These are phyloP conservation scores for Heterodera schachtii DNA, from an alignment of 1,140 invertebrate genomes.

Conservation along the genomic window DNA sequence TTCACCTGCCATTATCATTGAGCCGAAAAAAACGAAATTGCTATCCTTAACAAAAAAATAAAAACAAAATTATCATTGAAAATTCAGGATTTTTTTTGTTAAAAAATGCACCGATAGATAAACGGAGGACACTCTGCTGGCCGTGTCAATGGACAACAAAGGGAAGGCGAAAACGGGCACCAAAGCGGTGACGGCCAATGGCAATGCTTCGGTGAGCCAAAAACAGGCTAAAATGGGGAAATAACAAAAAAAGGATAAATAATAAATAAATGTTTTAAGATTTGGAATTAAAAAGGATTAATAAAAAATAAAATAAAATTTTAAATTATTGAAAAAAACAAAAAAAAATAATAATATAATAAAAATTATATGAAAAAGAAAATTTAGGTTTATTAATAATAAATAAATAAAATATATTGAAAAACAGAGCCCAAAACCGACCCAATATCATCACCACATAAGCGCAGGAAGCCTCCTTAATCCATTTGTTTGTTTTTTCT, in stretches of 20 bases:
- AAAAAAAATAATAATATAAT: no score
- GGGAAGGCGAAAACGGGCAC: conserved; percentile 67
- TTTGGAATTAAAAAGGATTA: no score
- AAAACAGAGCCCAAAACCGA: no score
- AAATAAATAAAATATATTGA: no score
- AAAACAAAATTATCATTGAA: no score
- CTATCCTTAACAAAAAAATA: conserved; percentile 71
- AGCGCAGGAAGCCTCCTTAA: conserved; percentile 60
- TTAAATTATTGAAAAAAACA: no score
- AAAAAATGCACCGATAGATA: conserved; percentile 57
- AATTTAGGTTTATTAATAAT: no score
- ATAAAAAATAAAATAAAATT: no score
- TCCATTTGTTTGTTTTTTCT: not conserved
- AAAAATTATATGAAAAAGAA: no score
- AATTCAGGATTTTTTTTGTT: conserved; percentile 7
- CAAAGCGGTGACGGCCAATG: conserved; percentile 67
- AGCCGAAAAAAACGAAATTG: conserved; percentile 78
- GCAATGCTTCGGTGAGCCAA: conserved; percentile 68
- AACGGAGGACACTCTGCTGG: conserved; percentile 58
- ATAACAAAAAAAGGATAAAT: not conserved
- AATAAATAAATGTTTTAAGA: no score
- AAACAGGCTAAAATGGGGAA: conserved; percentile 42
- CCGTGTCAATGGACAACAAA: conserved; percentile 61
- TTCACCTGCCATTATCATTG: conserved; percentile 75
- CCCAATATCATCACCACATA: conserved; percentile 58